Base-by-base conservation (phyloP, 2,113 vertebrate genomes). In the Orthonyx spaldingii region DNA sequence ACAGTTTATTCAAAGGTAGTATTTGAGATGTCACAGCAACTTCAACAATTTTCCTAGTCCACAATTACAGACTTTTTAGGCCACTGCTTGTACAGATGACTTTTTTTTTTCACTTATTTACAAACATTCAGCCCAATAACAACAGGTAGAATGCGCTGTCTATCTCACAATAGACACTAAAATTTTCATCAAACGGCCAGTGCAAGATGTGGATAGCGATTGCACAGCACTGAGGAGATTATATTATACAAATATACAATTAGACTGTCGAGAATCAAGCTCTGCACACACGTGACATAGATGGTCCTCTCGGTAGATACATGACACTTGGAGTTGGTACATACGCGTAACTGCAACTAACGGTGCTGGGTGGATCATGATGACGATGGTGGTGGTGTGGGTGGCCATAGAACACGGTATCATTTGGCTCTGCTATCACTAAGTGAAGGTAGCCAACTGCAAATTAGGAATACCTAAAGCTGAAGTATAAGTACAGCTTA, bases 241-340 rank as follows among this genome's bases (percentile, higher is more conserved):
- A 80, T 98, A 98, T 97, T 89, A 97, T 98, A 98, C 98, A 98
- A 98, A 98, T 98, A 95, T 98, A 98, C 98, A 98, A 94, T 66
- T 92, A 96, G 95, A 97, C 94, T 89, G 84, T 86, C 79, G 93
- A 96, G 94, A 97, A 97, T 97, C 94, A 97, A 96, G 97, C 96
- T 97, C 96, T 97, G 96, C 70, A 89, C 96, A 35, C 27, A 27
- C 37, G 76, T 97, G 96, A 97, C 96, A 96, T 4, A 41, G 59
- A 95, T 95, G 93, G 39, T 96, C 78, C 94, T 91, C 95, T 91
- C 15, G 5, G 95, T 79, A 95, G 63, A 87, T 69, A 95, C 11
- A 6, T 2, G 39, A 97, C 97, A 96, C 87, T 60, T 90, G 70
- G 94, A 97, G 93, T 93, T 32, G 90, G 87, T 87, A 90, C 66